Evolutionary conservation across 2,888 invertebrate genomes (phyloP), one percentile per base, ranked within the genome.

Genomic region (Rhingia rostrata): DNA sequence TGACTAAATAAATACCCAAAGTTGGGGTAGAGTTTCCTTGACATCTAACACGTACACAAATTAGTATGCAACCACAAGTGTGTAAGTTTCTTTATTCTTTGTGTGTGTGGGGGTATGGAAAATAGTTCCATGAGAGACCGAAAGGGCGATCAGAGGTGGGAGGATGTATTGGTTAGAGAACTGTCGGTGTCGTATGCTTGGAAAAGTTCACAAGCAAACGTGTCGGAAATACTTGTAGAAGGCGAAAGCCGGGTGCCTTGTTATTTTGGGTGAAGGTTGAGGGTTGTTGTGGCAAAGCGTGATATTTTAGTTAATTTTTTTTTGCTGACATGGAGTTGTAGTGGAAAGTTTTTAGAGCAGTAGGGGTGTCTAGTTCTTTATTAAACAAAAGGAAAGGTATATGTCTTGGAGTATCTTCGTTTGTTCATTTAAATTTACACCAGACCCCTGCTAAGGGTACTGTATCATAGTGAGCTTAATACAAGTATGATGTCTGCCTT

Each of bases 11-110:
- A 74, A 58, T 73, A 47, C 14, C 47, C 37, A 39, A 45, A 74
- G 47, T 64, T 49, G 32, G 64, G 56, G 47, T 56, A 32, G 56
- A 56, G 64, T 74, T 64, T 53, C 54, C 63, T 63, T 73, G 73
- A 73, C 73, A 54, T 73, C 54, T 45, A 73, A 73, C 73, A 54
- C 73, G 66, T 66, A 66, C 47, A 66, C 58, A 74, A 74, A 74
- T 74, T 74, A 74, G 66, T 56, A 74, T 66, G 58, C 51, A 66
- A 64, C 66, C 49, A 22, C 66, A 66, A 64, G 69, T 33, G 37
- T 37, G 39, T 61, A 47, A 74, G 56, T 64, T 74, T 66, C 58
- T 35, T 74, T 56, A 47, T 66, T 56, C 33, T 54, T 30, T 41
- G 10, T 14, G 12, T 54, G 56, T 47, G 12, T 32, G 22, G 45